phyloP scores from a whole-genome alignment of 2,113 vertebrate species.

The Corapipo altera region DNA sequence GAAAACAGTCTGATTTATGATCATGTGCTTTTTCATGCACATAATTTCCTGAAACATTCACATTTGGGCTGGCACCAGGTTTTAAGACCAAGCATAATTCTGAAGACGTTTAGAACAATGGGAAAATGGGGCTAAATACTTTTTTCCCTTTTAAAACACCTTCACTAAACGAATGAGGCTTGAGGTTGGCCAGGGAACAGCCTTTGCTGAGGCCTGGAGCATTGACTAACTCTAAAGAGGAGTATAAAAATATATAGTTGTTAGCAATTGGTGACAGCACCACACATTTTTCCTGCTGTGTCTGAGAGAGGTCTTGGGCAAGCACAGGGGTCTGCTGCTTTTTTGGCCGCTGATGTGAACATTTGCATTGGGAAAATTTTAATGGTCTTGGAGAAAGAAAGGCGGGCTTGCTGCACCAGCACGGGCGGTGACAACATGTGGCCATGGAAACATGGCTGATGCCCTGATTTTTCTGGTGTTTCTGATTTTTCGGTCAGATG shows the following conservation, averaged over 20 bases:
- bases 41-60: slow-evolving; percentile 58
- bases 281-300: neutral
- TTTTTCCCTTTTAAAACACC: neutral
- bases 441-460: slow-evolving; percentile 7
- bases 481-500: neutral
- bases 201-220: neutral
- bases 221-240: neutral
- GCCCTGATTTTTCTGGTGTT: neutral
- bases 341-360: neutral
- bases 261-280: neutral
- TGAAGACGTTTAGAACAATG: slow-evolving; percentile 10
- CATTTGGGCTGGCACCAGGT: slow-evolving; percentile 12
- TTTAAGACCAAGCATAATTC: slow-evolving; percentile 23
- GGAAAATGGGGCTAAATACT: slow-evolving; percentile 8
- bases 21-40: slow-evolving; percentile 36
- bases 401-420: neutral
- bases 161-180: neutral
- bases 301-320: slow-evolving; percentile 18
- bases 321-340: neutral
- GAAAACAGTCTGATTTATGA: slow-evolving; percentile 50
- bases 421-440: neutral
- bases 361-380: neutral
- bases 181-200: neutral
- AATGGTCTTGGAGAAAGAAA: neutral
- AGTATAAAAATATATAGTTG: slow-evolving; percentile 16